Evolutionary conservation across 1,140 invertebrate genomes (phyloP).

Genomic region (Drosophila aff.): DNA sequence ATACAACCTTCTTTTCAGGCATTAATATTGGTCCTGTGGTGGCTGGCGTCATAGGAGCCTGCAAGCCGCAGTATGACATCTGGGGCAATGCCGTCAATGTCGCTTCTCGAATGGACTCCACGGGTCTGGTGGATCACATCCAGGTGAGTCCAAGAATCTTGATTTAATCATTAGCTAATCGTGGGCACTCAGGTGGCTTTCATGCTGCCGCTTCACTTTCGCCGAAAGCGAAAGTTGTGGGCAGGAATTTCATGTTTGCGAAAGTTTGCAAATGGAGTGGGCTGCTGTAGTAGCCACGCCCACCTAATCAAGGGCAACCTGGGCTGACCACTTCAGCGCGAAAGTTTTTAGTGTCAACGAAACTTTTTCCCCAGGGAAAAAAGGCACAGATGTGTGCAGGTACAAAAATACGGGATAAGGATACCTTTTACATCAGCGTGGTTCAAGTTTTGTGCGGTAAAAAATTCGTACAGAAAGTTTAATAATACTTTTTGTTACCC

Average conservation of each 20-base stretch:
- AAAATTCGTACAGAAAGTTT: background rate
- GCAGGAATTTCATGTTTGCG: slow-evolving; percentile 8
- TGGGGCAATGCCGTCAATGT: slow-evolving; percentile 97
- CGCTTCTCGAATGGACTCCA: slow-evolving; percentile 95
- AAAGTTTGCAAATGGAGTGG: slow-evolving; percentile 15
- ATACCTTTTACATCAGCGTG: slow-evolving; percentile 12
- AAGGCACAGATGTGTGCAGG: slow-evolving; percentile 4
- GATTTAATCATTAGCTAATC: slow-evolving; percentile 44
- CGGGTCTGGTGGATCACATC: slow-evolving; percentile 92
- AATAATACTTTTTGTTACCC: background rate
- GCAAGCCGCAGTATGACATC: slow-evolving; percentile 96
- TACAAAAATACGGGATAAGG: background rate
- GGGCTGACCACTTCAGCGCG: slow-evolving; percentile 77
- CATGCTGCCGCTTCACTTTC: background rate
- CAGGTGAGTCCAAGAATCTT: slow-evolving; percentile 87
- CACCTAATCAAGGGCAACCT: slow-evolving; percentile 42
- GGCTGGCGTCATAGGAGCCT: slow-evolving; percentile 97
- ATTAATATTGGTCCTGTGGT: slow-evolving; percentile 98
- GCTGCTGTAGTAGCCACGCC: slow-evolving; percentile 8
- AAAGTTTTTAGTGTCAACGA: slow-evolving; percentile 51
- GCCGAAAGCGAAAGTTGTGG: slow-evolving; percentile 5
- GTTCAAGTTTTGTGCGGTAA: background rate
- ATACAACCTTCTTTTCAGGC: slow-evolving; percentile 86
- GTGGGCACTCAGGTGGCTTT: slow-evolving; percentile 21
- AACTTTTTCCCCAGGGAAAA: slow-evolving; percentile 28